Base-by-base conservation (phyloP, 2,888 invertebrate species). In the Trypoxylon attenuatum region DNA sequence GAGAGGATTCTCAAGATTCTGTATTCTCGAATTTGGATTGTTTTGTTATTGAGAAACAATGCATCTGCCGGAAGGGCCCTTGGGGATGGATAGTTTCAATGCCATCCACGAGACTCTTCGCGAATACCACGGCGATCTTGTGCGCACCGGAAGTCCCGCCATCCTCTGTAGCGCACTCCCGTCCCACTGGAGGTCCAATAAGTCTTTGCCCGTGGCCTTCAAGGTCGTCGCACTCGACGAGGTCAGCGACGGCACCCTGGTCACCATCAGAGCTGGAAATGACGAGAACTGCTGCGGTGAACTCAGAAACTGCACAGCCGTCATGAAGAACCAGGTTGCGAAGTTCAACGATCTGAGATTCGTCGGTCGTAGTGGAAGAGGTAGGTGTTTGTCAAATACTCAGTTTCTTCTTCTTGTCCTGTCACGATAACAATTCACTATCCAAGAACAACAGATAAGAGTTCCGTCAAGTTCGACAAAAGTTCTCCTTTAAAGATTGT, bases 331-430 rank as follows among this genome's bases (percentile, higher is more conserved):
- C 85, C 96, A 98, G 88, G 96, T 99, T 75, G 99, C 99, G 27
- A 97, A 98, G 89, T 99, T 99, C 90, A 98, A 97, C 85, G 99
- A 99, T 90, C 91, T 99, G 53, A 90, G 99, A 82, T 99, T 99
- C 88, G 98, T 99, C 54, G 99, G 99, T 4, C 91, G 98, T 61
- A 97, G 97, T 73, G 99, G 99, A 1, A 90, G 99, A 86, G 99
- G 99, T 92, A 82, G 88, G 87, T 41, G 27, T 58, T 15, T 0
- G 6, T n/a, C n/a, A n/a, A n/a, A n/a, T 29, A 13, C 5, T 2
- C 2, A 38, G 1, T 8, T 8, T 33, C n/a, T n/a, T 8, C 2
- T 38, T 38, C 38, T 16, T 38, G 6, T 1, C 4, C 1, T 16
- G 6, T 42, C 8, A 18, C 2, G 1, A 18, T 19, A 16, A 1